phyloP scores from a whole-genome alignment of 2,113 vertebrate genomes.

The Grantiella picta region DNA sequence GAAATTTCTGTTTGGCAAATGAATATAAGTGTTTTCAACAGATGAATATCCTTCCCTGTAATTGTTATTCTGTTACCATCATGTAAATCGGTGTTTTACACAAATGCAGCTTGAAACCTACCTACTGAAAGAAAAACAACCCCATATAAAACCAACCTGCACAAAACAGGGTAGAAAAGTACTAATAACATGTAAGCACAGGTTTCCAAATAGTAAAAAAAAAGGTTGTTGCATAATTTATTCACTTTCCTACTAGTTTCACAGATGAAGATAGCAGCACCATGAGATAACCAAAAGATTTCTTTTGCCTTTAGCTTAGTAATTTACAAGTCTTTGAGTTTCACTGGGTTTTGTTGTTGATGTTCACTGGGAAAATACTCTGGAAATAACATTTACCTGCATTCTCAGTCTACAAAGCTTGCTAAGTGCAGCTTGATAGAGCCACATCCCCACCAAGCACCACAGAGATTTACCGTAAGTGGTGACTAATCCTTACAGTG shows the following conservation, averaged over 20 bases:
- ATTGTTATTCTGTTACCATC: slow-evolving; percentile 23
- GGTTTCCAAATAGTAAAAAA: background rate
- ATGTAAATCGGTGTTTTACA: slow-evolving; percentile 22
- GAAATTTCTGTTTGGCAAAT: slow-evolving; percentile 48
- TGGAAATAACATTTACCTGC: slow-evolving; percentile 42
- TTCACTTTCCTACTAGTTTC: slow-evolving; percentile 10
- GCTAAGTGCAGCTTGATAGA: background rate
- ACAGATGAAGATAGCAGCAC: slow-evolving; percentile 26
- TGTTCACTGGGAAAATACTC: slow-evolving; percentile 19
- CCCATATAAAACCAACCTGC: slow-evolving; percentile 4
- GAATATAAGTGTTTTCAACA: background rate
- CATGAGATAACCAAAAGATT: background rate
- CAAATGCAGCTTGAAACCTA: slow-evolving; percentile 20
- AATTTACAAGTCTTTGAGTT: background rate
- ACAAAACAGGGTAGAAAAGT: slow-evolving; percentile 4
- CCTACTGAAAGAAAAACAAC: background rate
- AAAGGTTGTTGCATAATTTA: slow-evolving; percentile 15
- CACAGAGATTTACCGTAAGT: slow-evolving; percentile 73
- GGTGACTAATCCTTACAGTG: slow-evolving; percentile 70
- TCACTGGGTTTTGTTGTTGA: background rate
- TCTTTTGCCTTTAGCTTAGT: slow-evolving; percentile 18
- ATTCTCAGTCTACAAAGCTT: background rate
- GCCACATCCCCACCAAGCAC: slow-evolving; percentile 38
- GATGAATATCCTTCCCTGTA: slow-evolving; percentile 19
- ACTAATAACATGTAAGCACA: slow-evolving; percentile 33